phyloP scores from a whole-genome alignment of 2,113 vertebrate species.

The Gymnocephalus cernua region DNA sequence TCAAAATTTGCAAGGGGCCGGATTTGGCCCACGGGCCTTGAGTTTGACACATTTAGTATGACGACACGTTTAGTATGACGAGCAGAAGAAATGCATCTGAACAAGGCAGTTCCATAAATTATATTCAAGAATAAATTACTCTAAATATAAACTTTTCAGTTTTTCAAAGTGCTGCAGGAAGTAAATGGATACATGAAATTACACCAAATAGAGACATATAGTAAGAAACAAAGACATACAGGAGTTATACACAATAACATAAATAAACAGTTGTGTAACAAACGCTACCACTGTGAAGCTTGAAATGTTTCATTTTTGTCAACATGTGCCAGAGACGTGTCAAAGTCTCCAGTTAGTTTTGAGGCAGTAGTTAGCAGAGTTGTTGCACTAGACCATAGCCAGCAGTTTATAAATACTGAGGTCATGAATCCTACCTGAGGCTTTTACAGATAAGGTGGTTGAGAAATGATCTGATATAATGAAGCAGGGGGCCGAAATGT shows the following conservation, averaged over 20 bases:
- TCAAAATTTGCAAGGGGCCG: no score
- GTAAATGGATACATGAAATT: neutral
- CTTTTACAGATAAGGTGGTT: neutral
- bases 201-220: neutral
- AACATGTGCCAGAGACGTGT: neutral
- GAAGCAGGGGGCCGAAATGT: neutral
- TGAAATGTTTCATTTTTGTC: neutral
- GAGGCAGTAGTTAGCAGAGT: neutral
- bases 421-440: neutral
- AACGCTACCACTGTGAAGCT: neutral
- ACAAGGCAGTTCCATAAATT: neutral
- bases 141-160: neutral
- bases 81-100: neutral
- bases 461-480: neutral
- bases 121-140: neutral
- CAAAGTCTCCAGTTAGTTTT: neutral
- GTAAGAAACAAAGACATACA: neutral
- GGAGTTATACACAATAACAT: neutral
- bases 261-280: neutral
- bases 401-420: neutral
- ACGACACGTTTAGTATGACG: neutral
- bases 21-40: no score
- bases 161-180: neutral
- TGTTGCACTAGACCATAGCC: neutral
- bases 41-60: neutral